A percentile compares a stretch with the other conserved stretches of the same genome.
phyloP scores from a whole-genome alignment of 2,113 vertebrate genomes.

The Vidua chalybeata region DNA sequence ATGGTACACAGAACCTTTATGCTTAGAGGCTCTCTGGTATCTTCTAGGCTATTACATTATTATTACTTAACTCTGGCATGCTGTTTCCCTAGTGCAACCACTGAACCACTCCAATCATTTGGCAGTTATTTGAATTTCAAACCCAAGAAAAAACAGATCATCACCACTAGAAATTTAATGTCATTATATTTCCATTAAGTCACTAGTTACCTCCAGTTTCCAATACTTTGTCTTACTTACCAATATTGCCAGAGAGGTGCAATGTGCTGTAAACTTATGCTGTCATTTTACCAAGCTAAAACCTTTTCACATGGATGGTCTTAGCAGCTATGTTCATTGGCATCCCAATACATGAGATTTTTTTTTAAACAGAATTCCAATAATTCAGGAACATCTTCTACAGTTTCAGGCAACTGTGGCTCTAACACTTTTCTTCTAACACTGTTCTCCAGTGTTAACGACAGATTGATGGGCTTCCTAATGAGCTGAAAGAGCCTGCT shows the following conservation, averaged over 20 bases:
- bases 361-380: not conserved
- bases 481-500: not conserved
- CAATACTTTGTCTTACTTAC: not conserved
- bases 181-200: not conserved
- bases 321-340: not conserved
- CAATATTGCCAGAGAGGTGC: not conserved
- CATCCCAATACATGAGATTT: not conserved
- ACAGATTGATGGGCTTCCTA: not conserved
- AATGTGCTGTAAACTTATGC: not conserved
- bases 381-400: not conserved
- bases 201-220: not conserved
- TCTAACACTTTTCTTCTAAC: not conserved
- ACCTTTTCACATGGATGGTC: not conserved
- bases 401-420: not conserved
- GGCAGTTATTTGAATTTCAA: not conserved
- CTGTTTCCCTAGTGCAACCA: not conserved
- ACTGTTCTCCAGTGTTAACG: not conserved
- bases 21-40: not conserved
- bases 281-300: not conserved
- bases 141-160: not conserved
- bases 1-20: not conserved
- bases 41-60: not conserved
- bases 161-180: not conserved
- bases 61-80: not conserved
- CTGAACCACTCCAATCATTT: not conserved